Base-by-base conservation (phyloP, 2,797 vertebrate species). In the Myioborus miniatus region DNA sequence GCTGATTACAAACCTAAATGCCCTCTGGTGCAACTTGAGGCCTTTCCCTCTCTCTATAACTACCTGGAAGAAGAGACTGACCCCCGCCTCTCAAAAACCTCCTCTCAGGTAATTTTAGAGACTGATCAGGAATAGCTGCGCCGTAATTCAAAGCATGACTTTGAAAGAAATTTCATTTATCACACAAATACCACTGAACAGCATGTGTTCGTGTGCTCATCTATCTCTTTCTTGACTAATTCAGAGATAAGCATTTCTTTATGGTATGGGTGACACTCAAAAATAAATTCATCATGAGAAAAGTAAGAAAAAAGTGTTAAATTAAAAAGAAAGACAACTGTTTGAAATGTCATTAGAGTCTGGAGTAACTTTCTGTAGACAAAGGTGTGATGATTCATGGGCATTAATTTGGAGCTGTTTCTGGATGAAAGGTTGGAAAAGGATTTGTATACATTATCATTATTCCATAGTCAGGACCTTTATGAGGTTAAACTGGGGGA, bases 81-180 rank as follows among this genome's bases (percentile, higher is more conserved):
- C 5, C 24, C 20, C 8, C n/a, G 26, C 20, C 3, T 58, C n/a
- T 46, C 37, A 64, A 39, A 4, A 0, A 9, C 8, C 5, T 58
- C 37, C 30, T 46, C 22, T 77, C n/a, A 64, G 14, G 24, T 34
- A 49, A 17, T 56, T 76, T 63, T 49, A 64, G n/a, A 49, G n/a
- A 64, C 17, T 58, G 44, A 36, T 64, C 15, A 81, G 16, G 32
- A 83, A 36, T 34, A 81, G 19, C 21, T 86, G 44, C 24, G 5
- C 49, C 41, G 58, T 82, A 68, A 81, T 78, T 84, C 50, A 53
- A 90, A 34, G 8, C 34, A 75, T 1, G 2, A 3, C 10, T 81
- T 70, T 32, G 43, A 79, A 68, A 72, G 21, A 16, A 44, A 9
- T 88, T 85, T n/a, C 30, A 50, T 88, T 92, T 94, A 24, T 87